phyloP scores from a whole-genome alignment of 1,140 invertebrate genomes.

The Doryteuthis pealeii region DNA sequence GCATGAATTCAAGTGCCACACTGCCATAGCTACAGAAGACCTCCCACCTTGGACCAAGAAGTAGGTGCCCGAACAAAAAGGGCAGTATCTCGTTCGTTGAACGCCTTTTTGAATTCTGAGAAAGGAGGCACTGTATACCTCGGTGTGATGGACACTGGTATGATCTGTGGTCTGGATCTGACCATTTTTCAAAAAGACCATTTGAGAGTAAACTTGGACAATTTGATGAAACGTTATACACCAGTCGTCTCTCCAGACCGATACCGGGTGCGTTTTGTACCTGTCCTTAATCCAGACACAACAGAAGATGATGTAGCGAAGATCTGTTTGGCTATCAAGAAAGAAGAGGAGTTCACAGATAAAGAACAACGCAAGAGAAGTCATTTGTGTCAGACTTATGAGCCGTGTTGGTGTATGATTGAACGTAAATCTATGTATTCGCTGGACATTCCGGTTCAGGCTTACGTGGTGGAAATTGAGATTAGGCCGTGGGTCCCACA shows the following conservation, averaged over 20 bases:
- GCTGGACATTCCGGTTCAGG: constrained; percentile 29
- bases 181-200: constrained; percentile 53
- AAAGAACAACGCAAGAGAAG: constrained; percentile 21
- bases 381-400: constrained; percentile 33
- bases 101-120: constrained; percentile 59
- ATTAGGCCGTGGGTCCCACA: constrained; percentile 42
- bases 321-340: not conserved
- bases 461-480: constrained; percentile 43
- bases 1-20: constrained; percentile 58
- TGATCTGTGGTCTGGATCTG: constrained; percentile 48
- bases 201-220: constrained; percentile 42
- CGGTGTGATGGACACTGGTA: constrained; percentile 54
- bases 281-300: constrained; percentile 35
- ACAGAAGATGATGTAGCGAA: constrained; percentile 28
- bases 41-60: constrained; percentile 41
- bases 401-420: constrained; percentile 50
- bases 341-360: not conserved
- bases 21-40: constrained; percentile 47
- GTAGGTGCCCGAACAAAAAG: constrained; percentile 29
- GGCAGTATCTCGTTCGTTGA: constrained; percentile 49
- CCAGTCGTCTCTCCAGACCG: constrained; percentile 45
- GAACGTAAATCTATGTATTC: constrained; percentile 36
- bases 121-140: constrained; percentile 55
- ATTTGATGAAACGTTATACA: constrained; percentile 46
- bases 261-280: constrained; percentile 51